phyloP scores from a whole-genome alignment of 2,888 invertebrate species.

The Uloborus plumipes region DNA sequence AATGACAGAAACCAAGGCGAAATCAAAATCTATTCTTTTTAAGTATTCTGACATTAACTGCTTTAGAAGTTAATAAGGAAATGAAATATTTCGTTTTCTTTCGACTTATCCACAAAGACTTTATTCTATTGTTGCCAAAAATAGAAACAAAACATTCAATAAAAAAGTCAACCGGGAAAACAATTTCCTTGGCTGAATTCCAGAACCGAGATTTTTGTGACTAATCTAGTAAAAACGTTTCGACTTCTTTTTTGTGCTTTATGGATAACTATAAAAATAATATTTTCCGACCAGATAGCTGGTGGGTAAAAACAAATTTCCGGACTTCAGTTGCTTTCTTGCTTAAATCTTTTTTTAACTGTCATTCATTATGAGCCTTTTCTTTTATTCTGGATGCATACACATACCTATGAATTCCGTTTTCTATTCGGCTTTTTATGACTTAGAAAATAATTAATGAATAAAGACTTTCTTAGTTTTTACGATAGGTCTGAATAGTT shows the following conservation, averaged over 20 bases:
- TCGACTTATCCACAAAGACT: background rate
- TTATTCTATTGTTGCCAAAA: background rate
- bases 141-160: background rate
- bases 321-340: conserved; percentile 6
- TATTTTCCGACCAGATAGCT: conserved; percentile 3
- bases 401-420: too few relatives aligned
- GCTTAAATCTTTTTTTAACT: conserved; percentile 25
- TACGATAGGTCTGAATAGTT: too few relatives aligned
- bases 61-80: conserved; percentile 13
- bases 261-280: conserved; percentile 43
- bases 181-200: conserved; percentile 41
- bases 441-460: too few relatives aligned
- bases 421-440: too few relatives aligned
- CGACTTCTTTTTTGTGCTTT: conserved; percentile 24
- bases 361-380: background rate
- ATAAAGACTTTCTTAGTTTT: too few relatives aligned
- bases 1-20: too few relatives aligned
- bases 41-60: conserved; percentile 13
- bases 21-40: background rate
- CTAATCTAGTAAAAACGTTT: conserved; percentile 43
- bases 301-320: conserved; percentile 12
- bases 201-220: conserved; percentile 25
- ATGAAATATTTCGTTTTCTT: conserved; percentile 2
- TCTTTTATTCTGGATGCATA: too few relatives aligned
- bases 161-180: conserved; percentile 16